Conservation (phyloP, 2,888 invertebrate species). For the Crepidodera aurea region DNA sequence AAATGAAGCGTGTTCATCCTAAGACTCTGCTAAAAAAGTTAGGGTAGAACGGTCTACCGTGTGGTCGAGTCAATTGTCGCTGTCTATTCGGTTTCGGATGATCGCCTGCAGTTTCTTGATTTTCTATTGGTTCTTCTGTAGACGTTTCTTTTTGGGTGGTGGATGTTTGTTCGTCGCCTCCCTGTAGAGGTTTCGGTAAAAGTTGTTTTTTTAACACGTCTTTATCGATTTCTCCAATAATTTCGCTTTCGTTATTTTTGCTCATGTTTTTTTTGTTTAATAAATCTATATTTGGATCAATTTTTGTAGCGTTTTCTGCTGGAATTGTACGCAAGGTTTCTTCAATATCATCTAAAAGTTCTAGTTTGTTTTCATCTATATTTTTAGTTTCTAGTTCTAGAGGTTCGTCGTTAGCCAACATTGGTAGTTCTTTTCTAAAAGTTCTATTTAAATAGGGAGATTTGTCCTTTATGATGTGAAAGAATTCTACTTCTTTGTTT, state of each 20-base stretch:
- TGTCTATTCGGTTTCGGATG: slow-evolving; percentile 61
- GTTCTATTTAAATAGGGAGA: slow-evolving; percentile 57
- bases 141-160: slow-evolving; percentile 16
- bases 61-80: slow-evolving; percentile 62
- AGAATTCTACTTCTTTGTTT: slow-evolving; percentile 57
- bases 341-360: background rate
- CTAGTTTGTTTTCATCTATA: slow-evolving; percentile 22
- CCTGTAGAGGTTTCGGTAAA: slow-evolving; percentile 47
- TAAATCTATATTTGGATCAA: slow-evolving; percentile 63
- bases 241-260: slow-evolving; percentile 48
- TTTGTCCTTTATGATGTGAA: slow-evolving; percentile 52
- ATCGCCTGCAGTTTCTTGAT: slow-evolving; percentile 31
- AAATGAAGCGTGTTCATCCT: slow-evolving; percentile 55
- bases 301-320: slow-evolving; percentile 20
- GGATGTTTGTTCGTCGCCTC: slow-evolving; percentile 37
- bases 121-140: slow-evolving; percentile 25
- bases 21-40: slow-evolving; percentile 66
- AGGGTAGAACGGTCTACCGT: slow-evolving; percentile 65
- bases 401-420: slow-evolving; percentile 36
- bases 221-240: slow-evolving; percentile 27
- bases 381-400: background rate
- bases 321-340: background rate
- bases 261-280: slow-evolving; percentile 58
- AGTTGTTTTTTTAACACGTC: slow-evolving; percentile 44
- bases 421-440: slow-evolving; percentile 57